Percentiles rank a stretch among this genome's conserved stretches.
phyloP scores from a whole-genome alignment of 2,797 vertebrate genomes.

The Myiothlypis chrysogaster region DNA sequence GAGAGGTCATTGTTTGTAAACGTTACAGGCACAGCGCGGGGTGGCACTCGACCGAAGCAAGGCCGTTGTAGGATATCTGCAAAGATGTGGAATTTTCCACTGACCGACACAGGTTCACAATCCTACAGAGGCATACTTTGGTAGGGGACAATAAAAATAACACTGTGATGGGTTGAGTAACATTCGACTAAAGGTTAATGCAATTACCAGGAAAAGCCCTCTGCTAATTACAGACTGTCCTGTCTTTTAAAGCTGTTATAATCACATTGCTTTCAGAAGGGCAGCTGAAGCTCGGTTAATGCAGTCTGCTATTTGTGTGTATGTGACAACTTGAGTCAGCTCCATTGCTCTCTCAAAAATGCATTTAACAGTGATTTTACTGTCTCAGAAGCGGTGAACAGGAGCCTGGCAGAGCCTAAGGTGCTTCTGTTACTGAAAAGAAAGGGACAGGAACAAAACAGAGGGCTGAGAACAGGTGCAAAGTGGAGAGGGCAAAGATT shows the following conservation, averaged over 20 bases:
- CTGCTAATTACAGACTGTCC: constrained; percentile 2
- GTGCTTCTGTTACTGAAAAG: not conserved
- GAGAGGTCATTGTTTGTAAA: constrained; percentile 56
- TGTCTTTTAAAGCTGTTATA: constrained; percentile 30
- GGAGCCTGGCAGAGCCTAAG: not conserved
- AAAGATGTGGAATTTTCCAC: constrained; percentile 60
- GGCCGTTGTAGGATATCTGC: not conserved
- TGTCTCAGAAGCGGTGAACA: not conserved
- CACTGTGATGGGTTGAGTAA: not conserved
- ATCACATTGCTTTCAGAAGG: constrained; percentile 22
- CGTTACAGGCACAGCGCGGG: not conserved
- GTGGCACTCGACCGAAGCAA: not conserved
- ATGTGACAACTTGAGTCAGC: not conserved
- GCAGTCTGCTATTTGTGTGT: not conserved
- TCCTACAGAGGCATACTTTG: not conserved
- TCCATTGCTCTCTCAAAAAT: not conserved
- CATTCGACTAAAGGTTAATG: constrained; percentile 21
- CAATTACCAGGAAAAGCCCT: not conserved
- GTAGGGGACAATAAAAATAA: not conserved
- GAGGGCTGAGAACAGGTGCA: not conserved
- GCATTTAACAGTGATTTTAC: not conserved
- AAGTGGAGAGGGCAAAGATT: not conserved
- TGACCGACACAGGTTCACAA: not conserved
- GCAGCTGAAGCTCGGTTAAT: not conserved
- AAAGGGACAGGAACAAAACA: not conserved